Conservation (phyloP, 2,888 invertebrate species). For the Ormia ochracea region DNA sequence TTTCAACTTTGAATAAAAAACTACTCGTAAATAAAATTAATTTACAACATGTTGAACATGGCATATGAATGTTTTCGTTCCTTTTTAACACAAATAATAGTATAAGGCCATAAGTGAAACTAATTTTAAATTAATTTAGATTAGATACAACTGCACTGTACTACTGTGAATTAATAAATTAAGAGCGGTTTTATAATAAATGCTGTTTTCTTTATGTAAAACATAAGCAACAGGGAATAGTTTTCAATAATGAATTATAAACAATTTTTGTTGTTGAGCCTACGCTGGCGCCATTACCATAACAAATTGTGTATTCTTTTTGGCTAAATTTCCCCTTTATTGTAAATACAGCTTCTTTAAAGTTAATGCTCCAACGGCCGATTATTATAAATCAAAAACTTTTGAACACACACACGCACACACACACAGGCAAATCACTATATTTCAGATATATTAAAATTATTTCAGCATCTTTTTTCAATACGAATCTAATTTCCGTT, state of each 20-base stretch:
- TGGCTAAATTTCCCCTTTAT: slow-evolving; percentile 21
- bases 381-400: slow-evolving; percentile 49
- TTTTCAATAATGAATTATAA: slow-evolving; percentile 66
- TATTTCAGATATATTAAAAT: slow-evolving; percentile 41
- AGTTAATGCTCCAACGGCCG: slow-evolving; percentile 23
- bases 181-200: background rate
- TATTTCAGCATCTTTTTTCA: slow-evolving; percentile 59
- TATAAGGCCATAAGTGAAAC: slow-evolving; percentile 55
- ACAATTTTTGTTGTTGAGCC: slow-evolving; percentile 68
- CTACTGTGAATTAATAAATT: slow-evolving; percentile 5
- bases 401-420: slow-evolving; percentile 42
- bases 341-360: slow-evolving; percentile 26
- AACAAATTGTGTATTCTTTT: background rate
- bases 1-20: slow-evolving; percentile 20
- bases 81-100: slow-evolving; percentile 38
- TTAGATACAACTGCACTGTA: slow-evolving; percentile 19
- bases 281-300: slow-evolving; percentile 72
- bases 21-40: slow-evolving; percentile 41
- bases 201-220: background rate
- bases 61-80: slow-evolving; percentile 9
- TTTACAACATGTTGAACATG: slow-evolving; percentile 30
- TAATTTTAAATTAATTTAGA: slow-evolving; percentile 59
- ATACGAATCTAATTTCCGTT: slow-evolving; percentile 75
- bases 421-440: slow-evolving; percentile 5
- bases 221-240: background rate